Conservation (phyloP, 2,888 invertebrate genomes). For the Heliconius aoede region DNA sequence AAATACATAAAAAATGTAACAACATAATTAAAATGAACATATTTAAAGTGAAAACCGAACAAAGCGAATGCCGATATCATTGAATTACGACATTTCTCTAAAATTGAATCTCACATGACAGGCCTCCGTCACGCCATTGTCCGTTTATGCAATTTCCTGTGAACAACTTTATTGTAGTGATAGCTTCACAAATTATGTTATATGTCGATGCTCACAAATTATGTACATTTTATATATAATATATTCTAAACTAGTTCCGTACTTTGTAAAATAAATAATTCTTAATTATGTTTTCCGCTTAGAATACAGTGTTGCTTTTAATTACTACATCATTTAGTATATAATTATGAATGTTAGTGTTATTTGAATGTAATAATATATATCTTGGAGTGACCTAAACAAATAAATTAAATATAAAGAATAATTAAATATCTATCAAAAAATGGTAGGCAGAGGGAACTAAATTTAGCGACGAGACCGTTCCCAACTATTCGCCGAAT, state of each 20-base stretch:
- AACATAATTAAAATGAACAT: constrained; percentile 7
- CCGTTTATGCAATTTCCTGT: constrained; percentile 36
- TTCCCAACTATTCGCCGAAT: too few species aligned
- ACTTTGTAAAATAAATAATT: background rate
- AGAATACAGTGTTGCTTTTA: too few species aligned
- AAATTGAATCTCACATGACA: constrained; percentile 35
- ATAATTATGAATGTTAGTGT: too few species aligned
- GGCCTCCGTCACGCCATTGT: constrained; percentile 33
- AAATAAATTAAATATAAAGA: too few species aligned
- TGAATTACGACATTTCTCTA: constrained; percentile 37
- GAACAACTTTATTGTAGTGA: constrained; percentile 4
- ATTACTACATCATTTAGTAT: too few species aligned
- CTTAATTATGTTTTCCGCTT: too few species aligned
- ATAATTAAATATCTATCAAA: too few species aligned
- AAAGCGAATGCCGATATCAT: constrained; percentile 5
- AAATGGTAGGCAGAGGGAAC: too few species aligned
- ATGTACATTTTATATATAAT: background rate
- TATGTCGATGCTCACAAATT: background rate
- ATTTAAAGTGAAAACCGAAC: background rate
- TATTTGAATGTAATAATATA: too few species aligned
- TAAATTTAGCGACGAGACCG: too few species aligned
- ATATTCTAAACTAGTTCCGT: background rate
- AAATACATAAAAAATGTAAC: background rate
- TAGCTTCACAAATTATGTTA: background rate
- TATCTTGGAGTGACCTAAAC: too few species aligned